Conservation (phyloP, 2,797 vertebrate genomes). For the Chrysocyon brachyurus region DNA sequence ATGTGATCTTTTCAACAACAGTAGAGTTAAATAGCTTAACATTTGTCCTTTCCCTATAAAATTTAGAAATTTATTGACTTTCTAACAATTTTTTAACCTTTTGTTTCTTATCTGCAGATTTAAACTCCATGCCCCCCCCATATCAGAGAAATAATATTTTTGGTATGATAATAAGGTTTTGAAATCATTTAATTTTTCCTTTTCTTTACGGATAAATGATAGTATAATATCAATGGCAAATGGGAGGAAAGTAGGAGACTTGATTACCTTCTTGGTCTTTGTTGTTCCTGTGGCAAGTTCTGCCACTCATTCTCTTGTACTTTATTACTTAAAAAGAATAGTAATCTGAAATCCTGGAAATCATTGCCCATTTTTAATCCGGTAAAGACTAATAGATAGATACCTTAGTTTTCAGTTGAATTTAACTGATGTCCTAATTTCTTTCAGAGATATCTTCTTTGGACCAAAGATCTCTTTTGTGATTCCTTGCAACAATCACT, state of each 20-base stretch:
- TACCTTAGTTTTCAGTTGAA: background rate
- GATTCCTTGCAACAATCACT: slow-evolving; percentile 90
- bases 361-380: slow-evolving; percentile 11
- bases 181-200: background rate
- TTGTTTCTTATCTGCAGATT: slow-evolving; percentile 24
- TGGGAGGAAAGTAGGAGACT: background rate
- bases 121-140: background rate
- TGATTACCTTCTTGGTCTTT: slow-evolving; percentile 40
- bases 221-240: background rate
- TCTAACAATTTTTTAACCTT: slow-evolving; percentile 9
- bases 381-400: slow-evolving; percentile 23
- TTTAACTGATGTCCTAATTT: slow-evolving; percentile 78
- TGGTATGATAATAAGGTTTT: background rate
- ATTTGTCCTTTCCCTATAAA: slow-evolving; percentile 46
- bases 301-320: slow-evolving; percentile 18
- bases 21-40: background rate
- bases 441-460: slow-evolving; percentile 92
- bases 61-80: slow-evolving; percentile 33
- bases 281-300: background rate
- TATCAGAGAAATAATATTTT: slow-evolving; percentile 48
- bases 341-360: slow-evolving; percentile 61
- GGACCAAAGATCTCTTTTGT: slow-evolving; percentile 92
- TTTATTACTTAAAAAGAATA: slow-evolving; percentile 58
- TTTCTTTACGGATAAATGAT: slow-evolving; percentile 2
- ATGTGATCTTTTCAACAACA: background rate